Evolutionary conservation across 2,797 vertebrate genomes (phyloP).

Genomic region (Tamandua tetradactyla): DNA sequence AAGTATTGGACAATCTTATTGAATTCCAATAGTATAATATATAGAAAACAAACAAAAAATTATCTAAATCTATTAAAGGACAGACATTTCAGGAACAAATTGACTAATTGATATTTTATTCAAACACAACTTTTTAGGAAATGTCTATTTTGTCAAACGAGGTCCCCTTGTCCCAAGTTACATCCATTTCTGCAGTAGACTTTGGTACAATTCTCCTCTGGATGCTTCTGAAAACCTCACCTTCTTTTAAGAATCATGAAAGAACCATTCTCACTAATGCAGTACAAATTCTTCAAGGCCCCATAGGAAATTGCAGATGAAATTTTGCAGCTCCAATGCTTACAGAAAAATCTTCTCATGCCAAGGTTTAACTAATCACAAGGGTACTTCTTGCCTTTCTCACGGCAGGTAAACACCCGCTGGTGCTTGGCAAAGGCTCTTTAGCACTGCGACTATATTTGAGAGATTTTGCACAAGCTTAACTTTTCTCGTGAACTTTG

Average conservation of each 20-base stretch:
- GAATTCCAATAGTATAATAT: background rate
- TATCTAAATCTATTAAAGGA: slow-evolving; percentile 41
- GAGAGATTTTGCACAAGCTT: background rate
- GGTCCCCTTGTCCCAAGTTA: background rate
- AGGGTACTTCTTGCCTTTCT: slow-evolving; percentile 24
- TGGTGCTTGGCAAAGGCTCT: background rate
- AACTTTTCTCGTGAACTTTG: background rate
- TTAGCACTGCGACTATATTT: background rate
- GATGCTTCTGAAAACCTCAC: background rate
- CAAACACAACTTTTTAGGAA: background rate
- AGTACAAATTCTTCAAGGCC: background rate
- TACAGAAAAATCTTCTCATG: slow-evolving; percentile 11
- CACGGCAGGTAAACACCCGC: background rate
- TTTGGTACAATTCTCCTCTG: background rate
- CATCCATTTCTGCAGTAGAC: background rate
- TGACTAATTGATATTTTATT: background rate
- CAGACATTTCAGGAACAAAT: background rate
- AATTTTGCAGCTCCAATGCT: background rate
- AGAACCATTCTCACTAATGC: background rate
- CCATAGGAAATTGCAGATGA: background rate
- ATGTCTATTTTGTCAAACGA: background rate
- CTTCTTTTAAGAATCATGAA: background rate
- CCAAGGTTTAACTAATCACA: background rate
- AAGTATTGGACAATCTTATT: background rate
- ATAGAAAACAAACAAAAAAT: background rate